These are phyloP conservation scores for Macrochelys suwanniensis DNA, from an alignment of 2,797 vertebrate species.

Conservation along the genomic window DNA sequence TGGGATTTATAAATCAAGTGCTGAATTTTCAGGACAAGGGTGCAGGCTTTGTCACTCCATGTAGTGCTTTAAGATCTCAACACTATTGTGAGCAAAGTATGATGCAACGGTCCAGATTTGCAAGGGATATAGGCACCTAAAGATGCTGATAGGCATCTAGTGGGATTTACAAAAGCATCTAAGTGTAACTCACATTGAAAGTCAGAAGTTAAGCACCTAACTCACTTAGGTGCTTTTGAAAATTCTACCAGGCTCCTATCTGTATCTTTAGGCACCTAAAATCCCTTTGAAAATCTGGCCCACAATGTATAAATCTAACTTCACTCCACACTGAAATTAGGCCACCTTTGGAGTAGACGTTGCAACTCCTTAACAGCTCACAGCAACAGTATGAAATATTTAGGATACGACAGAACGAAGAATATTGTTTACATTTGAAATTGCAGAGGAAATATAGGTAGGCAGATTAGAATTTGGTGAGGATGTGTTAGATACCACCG, in stretches of 20 bases:
- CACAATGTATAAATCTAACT: not conserved
- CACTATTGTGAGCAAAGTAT: not conserved
- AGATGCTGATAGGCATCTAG: not conserved
- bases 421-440: not conserved
- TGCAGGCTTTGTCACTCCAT: not conserved
- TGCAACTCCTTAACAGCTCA: accelerated
- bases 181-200: not conserved
- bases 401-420: not conserved
- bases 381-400: not conserved
- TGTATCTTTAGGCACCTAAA: too few relatives aligned
- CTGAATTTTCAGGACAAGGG: not conserved
- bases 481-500: not conserved
- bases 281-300: not conserved
- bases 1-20: not conserved
- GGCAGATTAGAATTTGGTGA: not conserved
- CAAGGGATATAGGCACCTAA: not conserved
- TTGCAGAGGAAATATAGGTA: accelerated
- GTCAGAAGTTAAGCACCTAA: not conserved
- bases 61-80: not conserved
- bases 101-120: accelerated
- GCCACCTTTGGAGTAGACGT: not conserved
- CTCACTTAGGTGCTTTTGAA: not conserved
- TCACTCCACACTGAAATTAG: not conserved
- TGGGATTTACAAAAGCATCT: not conserved
- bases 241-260: too few relatives aligned